Base-by-base conservation (phyloP, 2,113 vertebrate genomes). In the Marmota flaviventris region DNA sequence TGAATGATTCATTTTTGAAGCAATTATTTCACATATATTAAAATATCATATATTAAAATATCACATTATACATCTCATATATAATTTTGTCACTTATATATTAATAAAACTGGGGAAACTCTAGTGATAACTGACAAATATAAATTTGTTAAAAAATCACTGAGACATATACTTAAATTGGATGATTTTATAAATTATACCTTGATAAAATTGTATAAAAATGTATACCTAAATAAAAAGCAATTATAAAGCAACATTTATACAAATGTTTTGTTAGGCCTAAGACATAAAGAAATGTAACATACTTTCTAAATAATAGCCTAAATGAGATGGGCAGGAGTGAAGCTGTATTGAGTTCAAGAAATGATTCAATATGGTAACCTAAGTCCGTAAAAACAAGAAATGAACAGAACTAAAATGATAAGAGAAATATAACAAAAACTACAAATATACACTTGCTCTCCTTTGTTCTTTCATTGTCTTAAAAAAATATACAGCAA, bases 401-500 rank as follows among this genome's bases (percentile, higher is more conserved):
- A 76, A 90, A 82, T 39, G 6, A 83, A 81, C 0, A 85, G 32
- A 85, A 75, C 12, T 56, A 32, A 69, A 78, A 78, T 63, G 22
- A 37, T 76, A 94, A 67, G 53, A 34, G 53, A 42, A 81, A 70
- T 48, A 24, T 53, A 73, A 96, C 13, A 93, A 91, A 93, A 91
- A 18, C 12, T 48, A 63, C 45, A 88, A 75, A 91, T 63, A 91
- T 17, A 27, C 34, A 72, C 1, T 87, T 69, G 39, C 5, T 72
- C 34, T 84, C 16, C 69, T 78, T 88, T 79, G 8, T 67, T 87
- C 14, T 86, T 61, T n/a, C 75, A 78, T 13, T 11, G 78, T 73
- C 83, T 89, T 90, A 72, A 95, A 77, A 65, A 86, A 61, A 86
- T 34, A 76, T 51, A 58, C 69, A 90, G 27, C 32, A 93, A 83